phyloP scores from a whole-genome alignment of 1,140 invertebrate genomes.

The Sinella curviseta region DNA sequence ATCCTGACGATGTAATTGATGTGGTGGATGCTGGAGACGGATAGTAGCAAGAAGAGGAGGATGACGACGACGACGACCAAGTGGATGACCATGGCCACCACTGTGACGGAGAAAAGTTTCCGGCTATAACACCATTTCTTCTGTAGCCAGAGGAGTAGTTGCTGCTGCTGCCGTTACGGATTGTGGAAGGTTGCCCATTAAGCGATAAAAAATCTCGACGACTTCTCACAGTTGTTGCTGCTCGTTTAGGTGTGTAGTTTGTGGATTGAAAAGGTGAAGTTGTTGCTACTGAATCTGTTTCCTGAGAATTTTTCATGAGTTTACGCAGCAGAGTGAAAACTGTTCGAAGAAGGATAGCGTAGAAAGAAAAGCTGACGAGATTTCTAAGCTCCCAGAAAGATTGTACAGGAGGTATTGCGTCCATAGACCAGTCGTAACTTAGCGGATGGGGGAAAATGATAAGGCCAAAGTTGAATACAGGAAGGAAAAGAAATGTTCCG shows the following conservation, averaged over 20 bases:
- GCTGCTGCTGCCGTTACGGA: not conserved
- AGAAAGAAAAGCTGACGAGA: conserved; percentile 70
- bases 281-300: not conserved
- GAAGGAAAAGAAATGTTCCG: conserved; percentile 84
- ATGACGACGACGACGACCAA: not conserved
- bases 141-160: conserved; percentile 13
- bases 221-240: not conserved
- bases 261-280: not conserved
- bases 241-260: not conserved
- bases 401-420: conserved; percentile 75
- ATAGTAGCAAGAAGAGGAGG: not conserved
- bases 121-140: not conserved
- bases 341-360: conserved; percentile 55
- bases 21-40: not conserved
- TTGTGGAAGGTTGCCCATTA: not conserved
- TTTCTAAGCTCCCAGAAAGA: conserved; percentile 74
- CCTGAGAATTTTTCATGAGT: not conserved
- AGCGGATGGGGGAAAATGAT: conserved; percentile 77
- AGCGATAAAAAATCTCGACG: conserved; percentile 17
- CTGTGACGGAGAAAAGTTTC: conserved; percentile 12
- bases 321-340: not conserved
- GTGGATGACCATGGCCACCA: conserved; percentile 23
- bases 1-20: conserved; percentile 19
- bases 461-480: conserved; percentile 80
- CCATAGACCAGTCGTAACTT: conserved; percentile 94